A percentile compares a stretch with the other conserved stretches of the same genome.
phyloP scores from a whole-genome alignment of 2,797 vertebrate genomes.

The Tadarida brasiliensis region DNA sequence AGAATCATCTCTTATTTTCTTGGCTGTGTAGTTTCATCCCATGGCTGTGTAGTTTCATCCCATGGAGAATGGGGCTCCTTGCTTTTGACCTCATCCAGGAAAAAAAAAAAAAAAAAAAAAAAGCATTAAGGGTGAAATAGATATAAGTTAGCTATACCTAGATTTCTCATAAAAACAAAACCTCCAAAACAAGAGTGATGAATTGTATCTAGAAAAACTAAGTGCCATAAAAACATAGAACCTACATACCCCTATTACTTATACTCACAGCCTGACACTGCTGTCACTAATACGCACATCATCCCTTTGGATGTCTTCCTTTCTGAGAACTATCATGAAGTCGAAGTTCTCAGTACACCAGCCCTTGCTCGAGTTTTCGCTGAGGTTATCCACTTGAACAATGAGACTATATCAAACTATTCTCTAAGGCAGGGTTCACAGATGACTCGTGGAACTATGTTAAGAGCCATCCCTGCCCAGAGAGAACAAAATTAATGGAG shows the following conservation, averaged over 20 bases:
- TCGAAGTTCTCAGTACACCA: not conserved
- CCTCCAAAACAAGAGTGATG: slow-evolving; percentile 11
- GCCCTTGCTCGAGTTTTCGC: not conserved
- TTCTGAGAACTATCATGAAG: not conserved
- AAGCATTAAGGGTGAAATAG: not conserved
- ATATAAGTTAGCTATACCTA: not conserved
- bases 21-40: not conserved
- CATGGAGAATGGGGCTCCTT: not conserved
- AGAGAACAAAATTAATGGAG: slow-evolving; percentile 27
- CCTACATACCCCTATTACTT: too few relatives aligned
- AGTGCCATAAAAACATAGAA: not conserved
- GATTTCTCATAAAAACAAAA: slow-evolving; percentile 13
- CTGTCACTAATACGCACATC: not conserved
- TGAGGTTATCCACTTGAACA: not conserved
- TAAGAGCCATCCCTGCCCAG: not conserved
- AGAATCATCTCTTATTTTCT: not conserved
- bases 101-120: not conserved
- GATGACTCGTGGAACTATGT: not conserved
- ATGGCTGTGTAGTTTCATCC: not conserved
- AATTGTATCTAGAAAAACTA: not conserved
- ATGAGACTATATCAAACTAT: not conserved
- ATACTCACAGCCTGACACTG: not conserved
- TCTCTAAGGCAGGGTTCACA: not conserved
- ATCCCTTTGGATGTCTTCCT: not conserved
- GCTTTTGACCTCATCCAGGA: not conserved